These are phyloP conservation scores for Pseudotriccus pelzelni DNA, from an alignment of 2,797 vertebrate genomes.

Conservation along the genomic window DNA sequence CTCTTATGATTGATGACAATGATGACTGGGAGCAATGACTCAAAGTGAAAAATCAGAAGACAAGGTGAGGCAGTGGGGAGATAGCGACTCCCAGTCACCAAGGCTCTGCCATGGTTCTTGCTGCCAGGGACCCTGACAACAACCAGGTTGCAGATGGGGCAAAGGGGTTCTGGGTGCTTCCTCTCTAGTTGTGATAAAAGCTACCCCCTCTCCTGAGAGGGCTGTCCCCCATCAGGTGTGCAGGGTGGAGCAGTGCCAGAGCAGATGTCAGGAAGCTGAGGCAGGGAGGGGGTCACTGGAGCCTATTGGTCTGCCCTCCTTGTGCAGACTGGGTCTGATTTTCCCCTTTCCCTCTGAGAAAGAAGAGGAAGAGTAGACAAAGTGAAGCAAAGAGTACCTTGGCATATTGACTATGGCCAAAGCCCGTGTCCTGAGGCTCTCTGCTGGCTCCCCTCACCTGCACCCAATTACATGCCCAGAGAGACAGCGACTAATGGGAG, in stretches of 20 bases:
- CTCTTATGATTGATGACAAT: not conserved
- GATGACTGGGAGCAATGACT: conserved; percentile 3
- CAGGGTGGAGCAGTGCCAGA: not conserved
- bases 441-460: not conserved
- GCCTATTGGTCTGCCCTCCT: not conserved
- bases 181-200: rapidly evolving
- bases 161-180: not conserved
- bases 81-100: not conserved
- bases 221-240: not conserved
- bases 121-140: not conserved
- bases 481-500: not conserved
- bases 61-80: not conserved
- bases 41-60: conserved; percentile 43
- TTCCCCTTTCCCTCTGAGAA: not conserved
- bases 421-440: not conserved
- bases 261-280: not conserved
- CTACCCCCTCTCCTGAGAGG: not conserved
- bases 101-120: not conserved
- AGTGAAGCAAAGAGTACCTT: not conserved
- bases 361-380: not conserved
- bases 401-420: not conserved
- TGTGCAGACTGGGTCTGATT: rapidly evolving
- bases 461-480: not conserved
- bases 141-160: not conserved
- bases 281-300: not conserved